phyloP scores from a whole-genome alignment of 2,888 invertebrate species.

The Watsonalla cultraria region DNA sequence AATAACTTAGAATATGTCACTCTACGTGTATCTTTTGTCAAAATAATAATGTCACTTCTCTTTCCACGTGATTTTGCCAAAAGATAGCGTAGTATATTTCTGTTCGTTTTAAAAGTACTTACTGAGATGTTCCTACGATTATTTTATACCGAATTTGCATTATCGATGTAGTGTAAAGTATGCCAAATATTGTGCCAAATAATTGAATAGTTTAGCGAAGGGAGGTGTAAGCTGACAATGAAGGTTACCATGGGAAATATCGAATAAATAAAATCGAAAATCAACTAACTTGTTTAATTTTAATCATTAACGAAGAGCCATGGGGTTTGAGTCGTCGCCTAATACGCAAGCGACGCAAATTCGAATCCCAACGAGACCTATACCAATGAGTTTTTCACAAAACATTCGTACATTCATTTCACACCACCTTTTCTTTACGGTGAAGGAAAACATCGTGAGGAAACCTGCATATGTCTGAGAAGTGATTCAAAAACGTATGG shows the following conservation, averaged over 20 bases:
- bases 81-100: background rate
- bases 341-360: too few species aligned
- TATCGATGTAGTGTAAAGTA: constrained; percentile 23
- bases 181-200: constrained; percentile 70
- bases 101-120: background rate
- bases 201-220: constrained; percentile 31
- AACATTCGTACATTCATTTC: too few species aligned
- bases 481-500: too few species aligned
- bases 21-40: background rate
- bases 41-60: background rate
- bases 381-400: too few species aligned
- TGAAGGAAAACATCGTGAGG: too few species aligned
- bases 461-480: too few species aligned
- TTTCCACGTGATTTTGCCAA: background rate
- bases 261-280: constrained; percentile 61
- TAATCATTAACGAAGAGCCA: too few species aligned
- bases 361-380: too few species aligned
- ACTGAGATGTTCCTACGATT: background rate
- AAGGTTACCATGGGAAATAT: constrained; percentile 54
- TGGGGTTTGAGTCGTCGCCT: too few species aligned
- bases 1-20: background rate
- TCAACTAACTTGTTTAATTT: constrained; percentile 26
- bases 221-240: constrained; percentile 25
- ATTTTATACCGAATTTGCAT: constrained; percentile 11
- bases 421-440: too few species aligned